phyloP scores from a whole-genome alignment of 2,113 vertebrate species.

The Mustelus asterias region DNA sequence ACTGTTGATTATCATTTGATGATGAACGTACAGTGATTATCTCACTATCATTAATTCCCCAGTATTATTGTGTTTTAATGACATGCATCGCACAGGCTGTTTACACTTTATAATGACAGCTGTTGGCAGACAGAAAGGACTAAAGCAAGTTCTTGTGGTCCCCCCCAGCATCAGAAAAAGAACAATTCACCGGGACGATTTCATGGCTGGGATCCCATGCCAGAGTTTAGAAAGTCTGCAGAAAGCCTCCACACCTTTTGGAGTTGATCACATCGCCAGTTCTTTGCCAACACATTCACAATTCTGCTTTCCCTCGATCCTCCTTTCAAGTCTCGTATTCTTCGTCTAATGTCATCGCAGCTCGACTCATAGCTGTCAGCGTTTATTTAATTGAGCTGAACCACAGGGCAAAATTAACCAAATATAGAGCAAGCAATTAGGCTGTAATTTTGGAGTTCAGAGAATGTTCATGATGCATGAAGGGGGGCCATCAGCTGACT shows the following conservation, averaged over 20 bases:
- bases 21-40: not conserved
- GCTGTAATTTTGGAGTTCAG: slow-evolving; percentile 5
- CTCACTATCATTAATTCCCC: not conserved
- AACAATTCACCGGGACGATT: not conserved
- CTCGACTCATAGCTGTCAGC: not conserved
- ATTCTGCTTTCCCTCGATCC: not conserved
- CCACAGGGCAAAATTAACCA: not conserved
- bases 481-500: not conserved
- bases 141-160: not conserved
- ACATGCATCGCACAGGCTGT: not conserved
- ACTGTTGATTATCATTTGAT: not conserved
- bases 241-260: not conserved
- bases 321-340: not conserved
- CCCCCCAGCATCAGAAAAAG: not conserved
- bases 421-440: not conserved
- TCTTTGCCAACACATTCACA: not conserved
- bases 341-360: not conserved
- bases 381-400: not conserved
- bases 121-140: not conserved
- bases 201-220: not conserved
- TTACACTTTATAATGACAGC: not conserved
- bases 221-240: not conserved
- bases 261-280: not conserved
- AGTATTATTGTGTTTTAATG: not conserved
- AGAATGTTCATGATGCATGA: not conserved